phyloP scores from a whole-genome alignment of 2,797 vertebrate species.

The Pantherophis vulpinus region DNA sequence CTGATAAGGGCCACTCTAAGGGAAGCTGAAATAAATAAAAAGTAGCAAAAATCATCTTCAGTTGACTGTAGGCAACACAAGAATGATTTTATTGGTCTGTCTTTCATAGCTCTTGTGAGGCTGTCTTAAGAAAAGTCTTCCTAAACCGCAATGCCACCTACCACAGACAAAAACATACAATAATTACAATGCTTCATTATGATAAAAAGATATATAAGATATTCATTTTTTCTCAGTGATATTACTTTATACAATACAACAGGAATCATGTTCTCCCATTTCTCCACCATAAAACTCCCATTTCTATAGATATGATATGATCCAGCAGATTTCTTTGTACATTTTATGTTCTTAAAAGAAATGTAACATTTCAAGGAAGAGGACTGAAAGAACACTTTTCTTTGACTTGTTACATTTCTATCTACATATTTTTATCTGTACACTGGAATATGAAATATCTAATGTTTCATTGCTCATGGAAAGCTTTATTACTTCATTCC shows the following conservation, averaged over 20 bases:
- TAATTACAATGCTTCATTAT: neutral
- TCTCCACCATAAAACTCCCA: neutral
- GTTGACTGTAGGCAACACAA: neutral
- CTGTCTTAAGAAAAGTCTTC: neutral
- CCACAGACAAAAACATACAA: neutral
- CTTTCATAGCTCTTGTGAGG: neutral
- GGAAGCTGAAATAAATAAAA: neutral
- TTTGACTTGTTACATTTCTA: neutral
- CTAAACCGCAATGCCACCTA: neutral
- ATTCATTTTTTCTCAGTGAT: neutral
- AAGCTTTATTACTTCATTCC: neutral
- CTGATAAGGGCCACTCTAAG: neutral
- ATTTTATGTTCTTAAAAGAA: neutral
- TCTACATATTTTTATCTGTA: neutral
- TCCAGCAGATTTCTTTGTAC: neutral
- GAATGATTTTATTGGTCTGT: neutral
- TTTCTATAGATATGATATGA: neutral
- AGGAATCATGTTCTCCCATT: neutral
- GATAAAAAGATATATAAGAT: neutral
- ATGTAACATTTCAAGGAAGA: neutral
- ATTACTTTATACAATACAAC: neutral
- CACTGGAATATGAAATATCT: neutral
- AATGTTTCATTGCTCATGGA: neutral
- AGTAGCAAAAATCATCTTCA: neutral
- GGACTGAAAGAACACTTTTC: neutral